These are phyloP conservation scores for Lamproptera curius DNA, from an alignment of 2,888 invertebrate genomes.

Conservation along the genomic window DNA sequence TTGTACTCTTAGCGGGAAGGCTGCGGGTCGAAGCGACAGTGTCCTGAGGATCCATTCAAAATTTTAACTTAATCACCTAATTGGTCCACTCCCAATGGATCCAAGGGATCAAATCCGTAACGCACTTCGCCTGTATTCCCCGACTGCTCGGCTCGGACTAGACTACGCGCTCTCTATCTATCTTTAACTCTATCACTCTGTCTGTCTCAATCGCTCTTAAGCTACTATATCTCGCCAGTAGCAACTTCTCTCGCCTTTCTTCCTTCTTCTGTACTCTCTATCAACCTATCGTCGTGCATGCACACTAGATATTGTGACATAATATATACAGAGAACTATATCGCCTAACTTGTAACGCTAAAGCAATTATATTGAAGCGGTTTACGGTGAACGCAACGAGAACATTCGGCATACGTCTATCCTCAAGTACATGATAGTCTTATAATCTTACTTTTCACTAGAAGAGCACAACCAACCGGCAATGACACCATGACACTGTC, in stretches of 20 bases:
- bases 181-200: conserved; percentile 68
- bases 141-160: conserved; percentile 70
- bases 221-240: conserved; percentile 74
- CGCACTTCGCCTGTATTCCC: conserved; percentile 63
- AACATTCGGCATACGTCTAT: conserved; percentile 53
- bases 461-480: conserved; percentile 61
- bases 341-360: conserved; percentile 70
- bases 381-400: conserved; percentile 60
- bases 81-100: conserved; percentile 47
- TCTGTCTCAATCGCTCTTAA: conserved; percentile 71
- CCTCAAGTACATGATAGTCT: conserved; percentile 50
- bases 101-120: conserved; percentile 60
- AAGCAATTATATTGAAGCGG: conserved; percentile 56
- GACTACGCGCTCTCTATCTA: conserved; percentile 70
- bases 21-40: conserved; percentile 58
- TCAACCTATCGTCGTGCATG: conserved; percentile 75
- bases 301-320: conserved; percentile 78
- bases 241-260: conserved; percentile 69
- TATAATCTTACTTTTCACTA: conserved; percentile 48
- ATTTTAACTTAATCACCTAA: conserved; percentile 41
- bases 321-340: conserved; percentile 69
- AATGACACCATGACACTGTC: conserved; percentile 61
- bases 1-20: conserved; percentile 69
- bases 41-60: conserved; percentile 63
- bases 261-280: conserved; percentile 73